phyloP scores from a whole-genome alignment of 2,888 invertebrate species.

The Sturmia bella region DNA sequence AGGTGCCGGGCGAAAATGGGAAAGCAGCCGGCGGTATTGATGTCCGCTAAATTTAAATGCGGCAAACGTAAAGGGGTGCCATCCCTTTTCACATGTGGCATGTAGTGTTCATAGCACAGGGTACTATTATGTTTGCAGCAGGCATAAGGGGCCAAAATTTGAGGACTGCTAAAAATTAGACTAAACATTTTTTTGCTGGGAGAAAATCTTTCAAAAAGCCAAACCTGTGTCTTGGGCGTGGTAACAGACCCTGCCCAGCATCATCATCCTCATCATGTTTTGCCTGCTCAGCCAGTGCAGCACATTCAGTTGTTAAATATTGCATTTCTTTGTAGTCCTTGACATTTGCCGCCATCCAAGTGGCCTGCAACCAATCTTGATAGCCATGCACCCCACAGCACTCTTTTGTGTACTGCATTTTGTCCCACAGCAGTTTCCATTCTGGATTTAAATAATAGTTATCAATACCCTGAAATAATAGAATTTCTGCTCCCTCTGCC shows the following conservation, averaged over 20 bases:
- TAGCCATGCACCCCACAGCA: constrained; percentile 80
- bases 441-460: constrained; percentile 78
- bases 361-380: constrained; percentile 79
- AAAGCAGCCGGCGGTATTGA: constrained; percentile 76
- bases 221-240: neutral
- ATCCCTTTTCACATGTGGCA: constrained; percentile 55
- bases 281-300: neutral
- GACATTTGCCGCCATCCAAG: constrained; percentile 74
- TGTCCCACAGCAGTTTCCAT: constrained; percentile 81
- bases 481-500: constrained; percentile 72
- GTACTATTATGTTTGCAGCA: constrained; percentile 74
- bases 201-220: neutral
- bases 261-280: neutral
- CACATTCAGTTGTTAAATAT: constrained; percentile 3
- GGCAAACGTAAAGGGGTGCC: constrained; percentile 59
- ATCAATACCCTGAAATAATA: constrained; percentile 78
- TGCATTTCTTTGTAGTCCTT: neutral
- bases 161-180: neutral
- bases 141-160: constrained; percentile 76
- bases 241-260: neutral
- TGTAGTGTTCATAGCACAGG: constrained; percentile 71
- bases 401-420: constrained; percentile 76
- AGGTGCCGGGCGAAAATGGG: constrained; percentile 68
- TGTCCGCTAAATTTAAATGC: constrained; percentile 73
- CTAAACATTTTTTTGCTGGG: neutral